Evolutionary conservation across 1,140 invertebrate genomes (phyloP), one percentile per base, ranked within the genome.

Genomic region (Calliopsis andreniformis): DNA sequence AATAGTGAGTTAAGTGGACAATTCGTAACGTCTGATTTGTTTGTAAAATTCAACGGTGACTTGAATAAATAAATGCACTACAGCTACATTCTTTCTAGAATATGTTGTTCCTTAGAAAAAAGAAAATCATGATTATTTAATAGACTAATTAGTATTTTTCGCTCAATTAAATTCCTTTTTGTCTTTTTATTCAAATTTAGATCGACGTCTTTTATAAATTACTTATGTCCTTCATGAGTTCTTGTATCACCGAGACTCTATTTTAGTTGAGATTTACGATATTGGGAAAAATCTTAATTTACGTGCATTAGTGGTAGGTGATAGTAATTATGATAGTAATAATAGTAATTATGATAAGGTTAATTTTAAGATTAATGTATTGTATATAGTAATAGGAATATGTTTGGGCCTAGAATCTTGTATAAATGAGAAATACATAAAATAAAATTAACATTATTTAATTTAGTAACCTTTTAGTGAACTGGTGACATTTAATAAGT

Each of bases 391-490:
- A 39, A 62, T n/a, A 28, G 12, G 10, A 39, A 39, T 39, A 30
- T 20, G 51, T 49, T 39, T 72, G 6, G n/a, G 30, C 16, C 28
- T 35, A 14, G 43, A 7, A 14, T 12, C 25, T 70, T 49, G 68
- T 59, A 28, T 49, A 28, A 70, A 70, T 28, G 51, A 25, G 39
- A 42, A 45, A 20, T 58, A 25, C 28, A 43, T n/a, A 23, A 35
- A 72, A 63, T 72, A 72, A 72, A 72, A 53, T 47, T 10, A 12
- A 53, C 23, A 53, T 39, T 72, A 72, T 63, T 72, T 71, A 71
- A 71, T 71, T 23, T 18, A 28, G 20, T 5, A 35, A 20, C 8
- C 23, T 1, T 39, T 39, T 39, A n/a, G n/a, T n/a, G n/a, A n/a
- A n/a, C n/a, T n/a, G n/a, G n/a, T 39, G 4, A 39, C 35, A 3